phyloP scores from a whole-genome alignment of 2,113 vertebrate genomes.

The Steatornis caripensis region DNA sequence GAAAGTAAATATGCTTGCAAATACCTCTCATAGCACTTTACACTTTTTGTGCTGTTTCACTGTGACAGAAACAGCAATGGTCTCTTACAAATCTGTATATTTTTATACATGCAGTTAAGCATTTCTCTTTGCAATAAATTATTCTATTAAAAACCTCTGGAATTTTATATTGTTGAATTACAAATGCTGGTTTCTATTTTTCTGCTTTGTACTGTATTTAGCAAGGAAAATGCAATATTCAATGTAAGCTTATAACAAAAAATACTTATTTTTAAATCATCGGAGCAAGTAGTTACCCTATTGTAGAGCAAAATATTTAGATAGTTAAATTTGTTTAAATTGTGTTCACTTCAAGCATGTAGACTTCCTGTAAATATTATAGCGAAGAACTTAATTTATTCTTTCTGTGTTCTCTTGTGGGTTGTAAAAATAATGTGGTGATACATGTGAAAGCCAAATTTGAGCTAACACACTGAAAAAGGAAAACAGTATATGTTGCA shows the following conservation, averaged over 20 bases:
- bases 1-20: neutral
- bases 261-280: neutral
- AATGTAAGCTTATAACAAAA: neutral
- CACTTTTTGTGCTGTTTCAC: neutral
- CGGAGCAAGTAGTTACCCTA: neutral
- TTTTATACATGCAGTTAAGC: neutral
- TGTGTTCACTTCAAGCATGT: neutral
- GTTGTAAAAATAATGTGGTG: neutral
- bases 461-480: neutral
- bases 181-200: neutral
- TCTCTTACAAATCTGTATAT: neutral
- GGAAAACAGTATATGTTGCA: neutral
- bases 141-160: neutral
- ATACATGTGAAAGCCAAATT: neutral
- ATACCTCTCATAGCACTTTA: neutral
- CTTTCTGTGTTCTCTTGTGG: neutral
- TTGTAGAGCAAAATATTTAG: neutral
- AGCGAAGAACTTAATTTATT: neutral
- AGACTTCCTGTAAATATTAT: neutral
- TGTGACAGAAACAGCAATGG: neutral
- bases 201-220: neutral
- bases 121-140: neutral
- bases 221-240: neutral
- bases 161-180: neutral
- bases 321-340: neutral